These are phyloP conservation scores for Drosophila oshimai DNA, from an alignment of 1,140 invertebrate genomes.

Conservation along the genomic window DNA sequence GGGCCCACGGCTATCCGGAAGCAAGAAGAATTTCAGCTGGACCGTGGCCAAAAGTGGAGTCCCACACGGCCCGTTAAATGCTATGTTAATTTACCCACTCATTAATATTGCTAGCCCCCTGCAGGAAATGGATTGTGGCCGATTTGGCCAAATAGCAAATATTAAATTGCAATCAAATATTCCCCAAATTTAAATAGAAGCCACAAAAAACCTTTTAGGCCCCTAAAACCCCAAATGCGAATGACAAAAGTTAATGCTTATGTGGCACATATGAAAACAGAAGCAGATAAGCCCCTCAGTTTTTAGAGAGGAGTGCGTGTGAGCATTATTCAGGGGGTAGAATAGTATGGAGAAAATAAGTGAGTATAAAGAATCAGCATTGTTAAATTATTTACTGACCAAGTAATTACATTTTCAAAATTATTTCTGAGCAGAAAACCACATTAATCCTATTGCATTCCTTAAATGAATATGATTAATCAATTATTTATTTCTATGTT, in stretches of 20 bases:
- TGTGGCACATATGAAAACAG: conserved; percentile 18
- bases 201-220: conserved; percentile 71
- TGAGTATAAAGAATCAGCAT: too few relatives aligned
- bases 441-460: too few relatives aligned
- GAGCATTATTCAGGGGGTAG: too few relatives aligned
- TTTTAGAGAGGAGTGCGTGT: conserved; percentile 20
- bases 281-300: background rate
- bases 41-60: conserved; percentile 20
- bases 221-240: conserved; percentile 36
- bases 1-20: conserved; percentile 35
- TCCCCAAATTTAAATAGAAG: conserved; percentile 50
- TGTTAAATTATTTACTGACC: too few relatives aligned
- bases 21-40: conserved; percentile 1
- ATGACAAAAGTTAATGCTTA: conserved; percentile 64
- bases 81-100: conserved; percentile 37
- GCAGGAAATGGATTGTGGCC: conserved; percentile 43
- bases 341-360: too few relatives aligned
- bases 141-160: conserved; percentile 11
- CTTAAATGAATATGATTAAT: too few relatives aligned
- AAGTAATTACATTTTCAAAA: too few relatives aligned
- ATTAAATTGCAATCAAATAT: conserved; percentile 67
- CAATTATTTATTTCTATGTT: too few relatives aligned
- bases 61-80: conserved; percentile 49
- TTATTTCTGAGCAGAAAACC: too few relatives aligned
- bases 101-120: conserved; percentile 52